Base-by-base conservation (phyloP, 2,888 invertebrate species). In the Alentia gelatinosa region DNA sequence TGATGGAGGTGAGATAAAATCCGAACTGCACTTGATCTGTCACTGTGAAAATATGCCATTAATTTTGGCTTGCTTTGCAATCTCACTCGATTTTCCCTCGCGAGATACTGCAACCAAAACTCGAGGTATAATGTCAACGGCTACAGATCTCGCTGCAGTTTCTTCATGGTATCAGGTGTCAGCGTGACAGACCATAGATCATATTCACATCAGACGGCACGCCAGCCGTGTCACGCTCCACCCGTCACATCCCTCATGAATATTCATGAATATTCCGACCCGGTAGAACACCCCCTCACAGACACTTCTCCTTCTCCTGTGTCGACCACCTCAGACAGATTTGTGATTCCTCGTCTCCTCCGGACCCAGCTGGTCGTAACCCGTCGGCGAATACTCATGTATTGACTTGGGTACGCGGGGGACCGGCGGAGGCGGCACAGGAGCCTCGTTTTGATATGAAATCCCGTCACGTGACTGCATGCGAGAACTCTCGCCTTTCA, bases 281-380 rank as follows among this genome's bases (percentile, higher is more conserved):
- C 9, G 7, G 47, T 26, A 56, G 56, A 56, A 56, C 5, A n/a
- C 56, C 56, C 56, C n/a, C 56, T 56, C 19, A n/a, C n/a, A n/a
- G n/a, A n/a, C n/a, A n/a, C n/a, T n/a, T n/a, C n/a, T n/a, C 56
- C 5, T 56, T n/a, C 56, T 56, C 19, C 56, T 56, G 56, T 19
- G n/a, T 26, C 68, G 3, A 12, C 68, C 68, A 68, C 7, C 47
- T 90, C 75, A 90, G 9, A 79, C 75, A 12, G 90, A 90, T 40
- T 90, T 90, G 40, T 75, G 74, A 35, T 75, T 90, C 1, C 37
- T 19, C 0, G 19, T 75, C 12, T 68, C 90, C 42, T 42, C 74
- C 75, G 1, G 30, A 7, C 68, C 90, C 30, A 90, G 47, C 9
- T 90, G 90, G 90, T 90, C 90, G 30, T 90, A 90, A 4, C 42